phyloP scores from a whole-genome alignment of 2,113 vertebrate genomes.

The Otocyon megalotis region DNA sequence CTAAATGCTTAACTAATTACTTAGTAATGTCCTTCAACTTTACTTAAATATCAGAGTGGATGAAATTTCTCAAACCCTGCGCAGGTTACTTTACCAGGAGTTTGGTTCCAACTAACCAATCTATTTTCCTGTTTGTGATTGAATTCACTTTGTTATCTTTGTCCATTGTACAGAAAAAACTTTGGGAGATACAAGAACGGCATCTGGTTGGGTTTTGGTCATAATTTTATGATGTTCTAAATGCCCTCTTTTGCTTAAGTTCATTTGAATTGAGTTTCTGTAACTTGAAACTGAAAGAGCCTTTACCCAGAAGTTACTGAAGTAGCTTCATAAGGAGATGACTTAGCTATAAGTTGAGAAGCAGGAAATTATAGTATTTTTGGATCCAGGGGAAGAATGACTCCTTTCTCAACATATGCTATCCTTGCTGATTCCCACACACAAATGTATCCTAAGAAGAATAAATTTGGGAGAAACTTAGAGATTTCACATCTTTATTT shows the following conservation, averaged over 20 bases:
- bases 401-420: background rate
- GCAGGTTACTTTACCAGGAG: background rate
- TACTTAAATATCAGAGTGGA: background rate
- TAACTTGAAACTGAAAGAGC: background rate
- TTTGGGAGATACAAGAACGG: background rate
- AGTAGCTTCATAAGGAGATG: background rate
- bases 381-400: background rate
- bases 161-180: background rate
- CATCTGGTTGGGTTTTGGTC: background rate
- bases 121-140: background rate
- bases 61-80: background rate
- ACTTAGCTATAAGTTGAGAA: background rate
- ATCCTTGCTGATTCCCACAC: background rate
- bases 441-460: background rate
- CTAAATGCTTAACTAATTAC: background rate
- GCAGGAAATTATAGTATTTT: background rate
- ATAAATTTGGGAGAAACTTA: background rate
- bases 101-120: background rate
- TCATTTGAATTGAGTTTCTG: background rate
- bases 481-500: background rate
- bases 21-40: background rate
- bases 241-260: background rate
- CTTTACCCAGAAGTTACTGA: background rate
- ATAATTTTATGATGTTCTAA: background rate
- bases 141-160: background rate